Conservation (phyloP, 2,113 vertebrate species). For the Probosciger aterrimus region DNA sequence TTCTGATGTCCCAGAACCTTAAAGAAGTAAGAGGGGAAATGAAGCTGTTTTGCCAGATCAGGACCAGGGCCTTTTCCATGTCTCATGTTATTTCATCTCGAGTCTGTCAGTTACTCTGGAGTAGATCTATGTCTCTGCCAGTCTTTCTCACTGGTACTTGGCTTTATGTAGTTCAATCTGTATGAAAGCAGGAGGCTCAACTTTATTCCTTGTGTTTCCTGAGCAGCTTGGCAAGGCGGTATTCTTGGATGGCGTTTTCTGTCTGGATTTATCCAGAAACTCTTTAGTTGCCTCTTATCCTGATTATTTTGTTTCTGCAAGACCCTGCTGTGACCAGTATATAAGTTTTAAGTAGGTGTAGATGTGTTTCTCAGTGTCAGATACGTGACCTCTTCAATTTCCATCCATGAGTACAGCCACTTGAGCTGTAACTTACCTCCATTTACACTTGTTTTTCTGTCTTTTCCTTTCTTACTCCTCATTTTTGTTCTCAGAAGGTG, state of each 20-base stretch:
- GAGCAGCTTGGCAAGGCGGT: neutral
- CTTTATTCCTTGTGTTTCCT: neutral
- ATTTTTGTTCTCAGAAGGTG: conserved; percentile 33
- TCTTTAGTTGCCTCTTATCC: neutral
- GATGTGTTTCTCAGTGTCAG: neutral
- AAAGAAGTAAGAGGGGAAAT: neutral
- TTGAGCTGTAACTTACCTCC: conserved; percentile 32
- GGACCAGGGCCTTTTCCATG: neutral
- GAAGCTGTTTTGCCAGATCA: neutral
- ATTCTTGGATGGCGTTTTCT: neutral
- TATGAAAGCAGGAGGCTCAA: neutral
- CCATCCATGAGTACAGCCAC: neutral
- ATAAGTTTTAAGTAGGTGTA: neutral
- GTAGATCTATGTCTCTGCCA: neutral
- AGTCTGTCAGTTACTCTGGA: neutral
- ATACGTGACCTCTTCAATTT: neutral
- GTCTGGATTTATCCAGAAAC: neutral
- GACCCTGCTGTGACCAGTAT: neutral
- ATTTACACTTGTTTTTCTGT: conserved; percentile 46
- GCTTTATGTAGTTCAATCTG: neutral
- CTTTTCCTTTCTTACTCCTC: conserved; percentile 10
- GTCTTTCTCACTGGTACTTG: neutral
- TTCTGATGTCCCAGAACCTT: neutral
- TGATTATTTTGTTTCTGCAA: neutral
- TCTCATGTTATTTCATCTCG: neutral